These are phyloP conservation scores for Tetragonula clypearis DNA, from an alignment of 1,140 invertebrate species.

Conservation along the genomic window DNA sequence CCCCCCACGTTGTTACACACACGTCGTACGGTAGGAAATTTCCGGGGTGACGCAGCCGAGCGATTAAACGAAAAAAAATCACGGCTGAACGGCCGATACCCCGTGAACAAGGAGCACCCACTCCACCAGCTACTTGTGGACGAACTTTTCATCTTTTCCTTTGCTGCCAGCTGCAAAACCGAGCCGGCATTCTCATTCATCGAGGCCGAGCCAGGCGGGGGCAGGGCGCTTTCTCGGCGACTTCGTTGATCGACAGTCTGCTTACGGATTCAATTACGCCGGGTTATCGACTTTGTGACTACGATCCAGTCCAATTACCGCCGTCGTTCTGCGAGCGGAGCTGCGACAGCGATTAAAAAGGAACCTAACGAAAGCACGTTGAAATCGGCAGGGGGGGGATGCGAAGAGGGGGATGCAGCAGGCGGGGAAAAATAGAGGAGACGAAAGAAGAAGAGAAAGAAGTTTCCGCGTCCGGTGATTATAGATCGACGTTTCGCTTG, in stretches of 20 bases:
- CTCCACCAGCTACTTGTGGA: neutral
- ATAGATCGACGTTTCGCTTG: slow-evolving; percentile 51
- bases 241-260: slow-evolving; percentile 62
- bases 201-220: neutral
- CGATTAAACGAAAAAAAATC: slow-evolving; percentile 59
- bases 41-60: slow-evolving; percentile 12
- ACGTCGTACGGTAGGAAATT: slow-evolving; percentile 25
- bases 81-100: neutral
- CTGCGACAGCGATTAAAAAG: slow-evolving; percentile 60
- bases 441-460: neutral
- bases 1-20: slow-evolving; percentile 10
- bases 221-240: slow-evolving; percentile 16
- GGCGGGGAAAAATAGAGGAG: neutral
- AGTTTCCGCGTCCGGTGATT: slow-evolving; percentile 53
- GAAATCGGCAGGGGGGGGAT: neutral
- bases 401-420: neutral
- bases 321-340: slow-evolving; percentile 48
- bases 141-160: slow-evolving; percentile 54
- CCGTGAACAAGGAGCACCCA: neutral
- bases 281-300: slow-evolving; percentile 67
- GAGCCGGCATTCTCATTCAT: slow-evolving; percentile 5
- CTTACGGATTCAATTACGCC: slow-evolving; percentile 68
- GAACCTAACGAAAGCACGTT: neutral
- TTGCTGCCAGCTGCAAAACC: slow-evolving; percentile 50
- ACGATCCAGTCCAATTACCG: slow-evolving; percentile 65